Evolutionary conservation across 2,113 vertebrate species (phyloP).

Genomic region (Chloropsis hardwickii): DNA sequence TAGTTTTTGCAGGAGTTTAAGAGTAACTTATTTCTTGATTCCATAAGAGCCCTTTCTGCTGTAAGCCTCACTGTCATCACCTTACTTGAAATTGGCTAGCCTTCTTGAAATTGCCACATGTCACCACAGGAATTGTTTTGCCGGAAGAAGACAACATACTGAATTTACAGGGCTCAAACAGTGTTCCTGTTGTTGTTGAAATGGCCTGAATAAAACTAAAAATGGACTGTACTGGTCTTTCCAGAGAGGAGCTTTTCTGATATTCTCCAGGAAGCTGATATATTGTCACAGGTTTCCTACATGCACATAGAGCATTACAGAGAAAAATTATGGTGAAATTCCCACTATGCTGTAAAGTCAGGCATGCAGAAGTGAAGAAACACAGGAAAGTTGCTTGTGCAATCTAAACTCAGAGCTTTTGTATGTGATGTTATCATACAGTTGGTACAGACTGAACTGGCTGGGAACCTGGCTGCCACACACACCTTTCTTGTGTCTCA

Average conservation of each 20-base stretch:
- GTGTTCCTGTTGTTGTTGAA: not conserved
- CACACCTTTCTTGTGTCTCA: not conserved
- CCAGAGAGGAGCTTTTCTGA: not conserved
- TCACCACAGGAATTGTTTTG: not conserved
- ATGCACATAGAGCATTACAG: not conserved
- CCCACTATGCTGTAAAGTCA: not conserved
- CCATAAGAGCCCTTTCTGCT: not conserved
- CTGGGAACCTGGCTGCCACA: not conserved
- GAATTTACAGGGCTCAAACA: not conserved
- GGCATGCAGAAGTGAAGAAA: not conserved
- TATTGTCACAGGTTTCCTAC: not conserved
- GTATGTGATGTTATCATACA: not conserved
- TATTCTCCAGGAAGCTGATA: not conserved
- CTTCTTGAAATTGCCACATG: not conserved
- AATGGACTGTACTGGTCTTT: not conserved
- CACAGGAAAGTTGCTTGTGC: not conserved
- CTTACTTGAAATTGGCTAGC: not conserved
- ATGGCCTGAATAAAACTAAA: not conserved
- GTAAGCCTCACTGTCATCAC: not conserved
- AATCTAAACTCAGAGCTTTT: not conserved
- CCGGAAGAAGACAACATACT: not conserved
- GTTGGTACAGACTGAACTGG: not conserved
- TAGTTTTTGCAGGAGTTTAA: not conserved
- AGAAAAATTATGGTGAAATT: not conserved
- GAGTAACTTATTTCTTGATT: not conserved